These are phyloP conservation scores for Pterostichus niger DNA, from an alignment of 2,888 invertebrate genomes.

Conservation along the genomic window DNA sequence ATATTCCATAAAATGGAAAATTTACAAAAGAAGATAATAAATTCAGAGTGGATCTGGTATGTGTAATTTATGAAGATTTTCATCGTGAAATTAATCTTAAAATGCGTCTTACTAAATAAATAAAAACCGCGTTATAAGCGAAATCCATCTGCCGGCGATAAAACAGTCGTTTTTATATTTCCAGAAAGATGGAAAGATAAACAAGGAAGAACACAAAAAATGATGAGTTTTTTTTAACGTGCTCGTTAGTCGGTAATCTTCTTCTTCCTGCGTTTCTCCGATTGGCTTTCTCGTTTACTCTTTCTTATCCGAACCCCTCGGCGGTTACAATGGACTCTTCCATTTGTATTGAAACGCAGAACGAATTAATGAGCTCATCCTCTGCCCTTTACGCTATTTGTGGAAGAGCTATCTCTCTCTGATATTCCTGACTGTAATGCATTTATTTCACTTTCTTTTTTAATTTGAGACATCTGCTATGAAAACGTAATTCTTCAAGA, in stretches of 20 bases:
- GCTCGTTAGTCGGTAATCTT: conserved; percentile 61
- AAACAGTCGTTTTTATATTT: conserved; percentile 53
- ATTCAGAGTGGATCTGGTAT: too few species aligned
- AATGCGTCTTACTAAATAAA: conserved; percentile 28
- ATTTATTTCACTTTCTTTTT: conserved; percentile 50
- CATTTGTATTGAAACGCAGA: conserved; percentile 61
- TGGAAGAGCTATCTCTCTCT: conserved; percentile 1
- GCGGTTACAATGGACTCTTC: conserved; percentile 55
- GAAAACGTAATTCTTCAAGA: conserved; percentile 11
- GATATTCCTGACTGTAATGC: conserved; percentile 8
- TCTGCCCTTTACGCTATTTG: conserved; percentile 53
- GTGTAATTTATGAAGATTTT: too few species aligned
- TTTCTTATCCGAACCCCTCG: conserved; percentile 52
- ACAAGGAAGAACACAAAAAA: conserved; percentile 58
- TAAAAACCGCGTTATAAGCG: conserved; percentile 37
- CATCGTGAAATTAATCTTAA: conserved; percentile 9
- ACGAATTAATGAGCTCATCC: conserved; percentile 63
- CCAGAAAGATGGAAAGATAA: conserved; percentile 57
- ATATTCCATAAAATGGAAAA: too few species aligned
- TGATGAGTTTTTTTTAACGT: conserved; percentile 64
- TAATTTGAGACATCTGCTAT: conserved; percentile 34
- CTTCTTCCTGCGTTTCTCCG: conserved; percentile 54
- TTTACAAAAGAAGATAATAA: too few species aligned
- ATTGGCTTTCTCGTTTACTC: conserved; percentile 62
- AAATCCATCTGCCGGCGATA: conserved; percentile 20